Conservation (phyloP, 2,888 invertebrate genomes). For the Apomyelois bistriatella region DNA sequence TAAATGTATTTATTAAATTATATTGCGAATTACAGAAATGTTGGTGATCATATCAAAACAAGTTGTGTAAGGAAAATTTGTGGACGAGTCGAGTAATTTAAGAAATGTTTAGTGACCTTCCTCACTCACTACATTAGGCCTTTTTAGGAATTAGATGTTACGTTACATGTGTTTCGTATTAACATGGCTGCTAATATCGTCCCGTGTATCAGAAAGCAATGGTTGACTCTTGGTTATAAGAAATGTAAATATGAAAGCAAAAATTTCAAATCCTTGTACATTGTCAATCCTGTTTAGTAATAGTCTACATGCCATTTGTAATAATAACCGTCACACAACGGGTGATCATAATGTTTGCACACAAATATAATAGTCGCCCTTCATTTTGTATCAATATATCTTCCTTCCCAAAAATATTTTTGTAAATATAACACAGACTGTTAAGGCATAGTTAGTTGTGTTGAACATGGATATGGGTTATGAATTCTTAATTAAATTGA, state of each 20-base stretch:
- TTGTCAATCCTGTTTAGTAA: slow-evolving; percentile 43
- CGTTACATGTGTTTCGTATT: background rate
- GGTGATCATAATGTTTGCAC: slow-evolving; percentile 30
- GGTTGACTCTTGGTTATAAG: slow-evolving; percentile 34
- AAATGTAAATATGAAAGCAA: slow-evolving; percentile 41
- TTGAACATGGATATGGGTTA: slow-evolving; percentile 65
- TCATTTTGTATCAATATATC: slow-evolving; percentile 64
- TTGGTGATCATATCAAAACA: slow-evolving; percentile 13
- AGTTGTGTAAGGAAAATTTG: background rate
- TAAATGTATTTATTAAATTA: slow-evolving; percentile 10
- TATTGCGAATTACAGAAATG: background rate
- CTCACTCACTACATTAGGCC: slow-evolving; percentile 1
- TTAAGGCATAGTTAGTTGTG: slow-evolving; percentile 52
- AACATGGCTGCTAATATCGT: slow-evolving; percentile 18
- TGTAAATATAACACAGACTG: slow-evolving; percentile 68
- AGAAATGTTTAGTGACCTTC: background rate
- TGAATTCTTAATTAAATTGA: slow-evolving; percentile 75
- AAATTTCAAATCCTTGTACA: slow-evolving; percentile 37
- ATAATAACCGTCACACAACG: slow-evolving; percentile 31
- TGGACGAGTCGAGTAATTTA: slow-evolving; percentile 8
- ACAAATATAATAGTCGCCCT: slow-evolving; percentile 32
- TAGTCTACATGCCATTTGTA: slow-evolving; percentile 44
- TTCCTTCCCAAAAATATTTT: slow-evolving; percentile 50
- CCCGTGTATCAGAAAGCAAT: slow-evolving; percentile 15
- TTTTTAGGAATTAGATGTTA: background rate